A percentile compares a stretch with the other conserved stretches of the same genome.
Conservation (phyloP, 92 coral and sea anemone species). For the Epizoanthus ramosus region DNA sequence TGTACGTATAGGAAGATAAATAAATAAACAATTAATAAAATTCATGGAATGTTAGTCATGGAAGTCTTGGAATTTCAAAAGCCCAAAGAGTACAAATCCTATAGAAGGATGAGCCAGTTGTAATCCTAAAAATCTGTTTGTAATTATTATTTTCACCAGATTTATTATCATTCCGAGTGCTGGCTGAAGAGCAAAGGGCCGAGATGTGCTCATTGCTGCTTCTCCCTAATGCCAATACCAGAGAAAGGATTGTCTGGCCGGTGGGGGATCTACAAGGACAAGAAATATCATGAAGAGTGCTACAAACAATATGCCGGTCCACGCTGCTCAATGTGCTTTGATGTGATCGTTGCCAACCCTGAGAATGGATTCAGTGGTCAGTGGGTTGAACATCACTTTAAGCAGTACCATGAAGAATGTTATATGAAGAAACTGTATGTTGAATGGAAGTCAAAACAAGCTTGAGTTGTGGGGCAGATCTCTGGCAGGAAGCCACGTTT, state of each 20-base stretch:
- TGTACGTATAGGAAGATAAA: no score
- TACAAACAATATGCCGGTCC: slow-evolving; percentile 94
- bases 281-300: slow-evolving; percentile 94
- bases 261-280: slow-evolving; percentile 89
- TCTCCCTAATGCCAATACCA: slow-evolving; percentile 87
- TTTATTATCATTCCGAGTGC: slow-evolving; percentile 86
- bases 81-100: no score
- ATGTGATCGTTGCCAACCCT: slow-evolving; percentile 83
- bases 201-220: slow-evolving; percentile 95
- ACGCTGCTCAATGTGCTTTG: slow-evolving; percentile 91
- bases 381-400: slow-evolving; percentile 73
- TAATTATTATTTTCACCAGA: slow-evolving; percentile 21
- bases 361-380: slow-evolving; percentile 86
- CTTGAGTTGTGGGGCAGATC: not conserved
- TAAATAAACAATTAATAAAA: no score
- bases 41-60: no score
- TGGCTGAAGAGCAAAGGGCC: slow-evolving; percentile 93
- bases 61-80: no score
- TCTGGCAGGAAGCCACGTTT: no score
- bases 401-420: slow-evolving; percentile 93
- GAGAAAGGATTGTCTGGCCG: slow-evolving; percentile 86
- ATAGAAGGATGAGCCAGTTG: no score
- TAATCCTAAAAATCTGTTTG: not conserved
- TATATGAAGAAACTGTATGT: slow-evolving; percentile 74
- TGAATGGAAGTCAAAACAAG: slow-evolving; percentile 81